Conservation (phyloP, 2,113 vertebrate species). For the Rattus norvegicus region DNA sequence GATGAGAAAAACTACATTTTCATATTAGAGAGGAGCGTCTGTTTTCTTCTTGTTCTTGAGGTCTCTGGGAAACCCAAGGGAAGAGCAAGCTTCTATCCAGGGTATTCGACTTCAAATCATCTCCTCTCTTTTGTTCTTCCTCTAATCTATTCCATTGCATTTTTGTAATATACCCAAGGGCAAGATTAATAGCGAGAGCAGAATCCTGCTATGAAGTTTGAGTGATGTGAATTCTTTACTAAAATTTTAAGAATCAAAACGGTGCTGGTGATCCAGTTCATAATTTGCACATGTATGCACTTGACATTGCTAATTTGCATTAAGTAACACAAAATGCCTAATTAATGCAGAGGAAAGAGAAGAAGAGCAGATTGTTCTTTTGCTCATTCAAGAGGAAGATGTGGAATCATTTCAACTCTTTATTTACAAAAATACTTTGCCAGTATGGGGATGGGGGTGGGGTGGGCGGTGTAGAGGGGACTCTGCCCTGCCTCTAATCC, state of each 20-base stretch:
- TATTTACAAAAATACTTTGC: not conserved
- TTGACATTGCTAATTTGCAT: slow-evolving; percentile 67
- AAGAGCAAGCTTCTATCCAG: not conserved
- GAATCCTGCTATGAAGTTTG: slow-evolving; percentile 58
- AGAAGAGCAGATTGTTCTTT: not conserved
- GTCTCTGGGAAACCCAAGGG: slow-evolving; percentile 47
- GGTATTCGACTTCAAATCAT: slow-evolving; percentile 64
- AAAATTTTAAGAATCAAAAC: slow-evolving; percentile 71
- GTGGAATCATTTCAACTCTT: slow-evolving; percentile 3
- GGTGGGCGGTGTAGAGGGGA: not conserved
- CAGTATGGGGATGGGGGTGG: not conserved
- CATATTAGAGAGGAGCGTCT: not conserved
- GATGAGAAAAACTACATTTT: slow-evolving; percentile 37
- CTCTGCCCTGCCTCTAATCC: not conserved
- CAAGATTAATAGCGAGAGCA: slow-evolving; percentile 61
- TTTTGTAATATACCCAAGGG: slow-evolving; percentile 66
- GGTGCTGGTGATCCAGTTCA: not conserved
- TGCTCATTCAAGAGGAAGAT: not conserved
- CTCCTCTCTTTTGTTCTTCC: slow-evolving; percentile 71
- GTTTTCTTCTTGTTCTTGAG: slow-evolving; percentile 58
- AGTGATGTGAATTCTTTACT: slow-evolving; percentile 65
- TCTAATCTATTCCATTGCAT: slow-evolving; percentile 42
- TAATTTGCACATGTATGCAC: slow-evolving; percentile 52
- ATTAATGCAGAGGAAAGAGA: not conserved
- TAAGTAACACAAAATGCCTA: slow-evolving; percentile 43